These are phyloP conservation scores for Uromys caudimaculatus DNA, from an alignment of 2,797 vertebrate genomes.

Conservation along the genomic window DNA sequence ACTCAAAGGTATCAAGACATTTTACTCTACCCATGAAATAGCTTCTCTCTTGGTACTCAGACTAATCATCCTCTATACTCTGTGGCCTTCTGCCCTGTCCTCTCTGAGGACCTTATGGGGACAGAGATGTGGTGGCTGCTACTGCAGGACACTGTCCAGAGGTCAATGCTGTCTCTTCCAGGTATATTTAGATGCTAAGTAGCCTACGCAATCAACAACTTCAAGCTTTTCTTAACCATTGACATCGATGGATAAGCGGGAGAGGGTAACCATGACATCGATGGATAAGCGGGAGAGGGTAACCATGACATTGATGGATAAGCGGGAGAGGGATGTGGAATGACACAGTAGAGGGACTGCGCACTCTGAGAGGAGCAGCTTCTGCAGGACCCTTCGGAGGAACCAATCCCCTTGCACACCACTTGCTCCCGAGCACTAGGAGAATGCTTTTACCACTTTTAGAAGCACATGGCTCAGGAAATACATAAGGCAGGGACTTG, in stretches of 20 bases:
- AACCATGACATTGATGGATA: not conserved
- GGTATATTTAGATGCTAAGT: not conserved
- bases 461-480: not conserved
- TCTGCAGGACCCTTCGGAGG: not conserved
- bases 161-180: not conserved
- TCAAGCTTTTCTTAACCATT: not conserved
- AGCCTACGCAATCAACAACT: not conserved
- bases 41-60: not conserved
- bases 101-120: rapidly evolving
- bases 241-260: not conserved
- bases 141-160: rapidly evolving
- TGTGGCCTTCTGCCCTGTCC: too few relatives aligned
- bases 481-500: not conserved
- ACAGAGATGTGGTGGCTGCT: not conserved
- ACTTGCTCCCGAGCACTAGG: not conserved
- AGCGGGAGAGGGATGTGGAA: not conserved
- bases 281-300: not conserved
- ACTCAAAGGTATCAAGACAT: not conserved
- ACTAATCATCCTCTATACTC: not conserved
- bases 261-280: not conserved
- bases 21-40: not conserved
- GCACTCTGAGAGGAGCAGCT: not conserved
- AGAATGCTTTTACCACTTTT: not conserved
- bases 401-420: not conserved
- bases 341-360: rapidly evolving